Evolutionary conservation across 2,888 invertebrate genomes (phyloP).

Genomic region (Eumacrocentrus americanus): DNA sequence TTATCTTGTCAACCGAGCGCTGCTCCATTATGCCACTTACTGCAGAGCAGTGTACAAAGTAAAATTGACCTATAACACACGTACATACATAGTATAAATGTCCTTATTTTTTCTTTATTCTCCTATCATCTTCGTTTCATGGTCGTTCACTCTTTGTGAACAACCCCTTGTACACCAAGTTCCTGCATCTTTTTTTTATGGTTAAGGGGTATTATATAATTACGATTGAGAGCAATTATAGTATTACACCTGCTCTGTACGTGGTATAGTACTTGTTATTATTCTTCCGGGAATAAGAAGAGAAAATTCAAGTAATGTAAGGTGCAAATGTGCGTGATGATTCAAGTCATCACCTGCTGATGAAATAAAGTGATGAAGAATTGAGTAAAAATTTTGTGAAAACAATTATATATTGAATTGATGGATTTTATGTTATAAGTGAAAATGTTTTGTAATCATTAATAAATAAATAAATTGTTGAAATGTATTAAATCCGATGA

Average conservation of each 20-base stretch:
- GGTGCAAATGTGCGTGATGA: too few species aligned
- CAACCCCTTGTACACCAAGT: neutral
- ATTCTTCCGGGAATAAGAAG: too few species aligned
- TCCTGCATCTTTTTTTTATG: neutral
- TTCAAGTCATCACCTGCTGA: slow-evolving; percentile 12
- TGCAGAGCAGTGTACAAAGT: neutral
- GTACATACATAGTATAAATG: neutral
- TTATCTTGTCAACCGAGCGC: slow-evolving; percentile 58
- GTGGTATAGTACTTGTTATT: too few species aligned
- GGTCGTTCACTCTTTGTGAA: too few species aligned
- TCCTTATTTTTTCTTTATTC: neutral
- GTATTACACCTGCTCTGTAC: neutral
- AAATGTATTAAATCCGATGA: too few species aligned
- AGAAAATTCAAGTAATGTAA: too few species aligned
- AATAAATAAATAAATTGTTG: too few species aligned
- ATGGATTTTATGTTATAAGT: neutral
- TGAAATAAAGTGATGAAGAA: neutral
- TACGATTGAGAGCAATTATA: neutral
- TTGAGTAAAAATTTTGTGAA: too few species aligned
- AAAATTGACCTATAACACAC: neutral
- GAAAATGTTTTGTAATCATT: too few species aligned
- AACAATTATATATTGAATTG: neutral
- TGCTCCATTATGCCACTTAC: slow-evolving; percentile 50
- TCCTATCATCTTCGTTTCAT: too few species aligned
- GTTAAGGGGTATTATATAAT: neutral